Base-by-base conservation (phyloP, 2,113 vertebrate species). In the Apodemus speciosus region DNA sequence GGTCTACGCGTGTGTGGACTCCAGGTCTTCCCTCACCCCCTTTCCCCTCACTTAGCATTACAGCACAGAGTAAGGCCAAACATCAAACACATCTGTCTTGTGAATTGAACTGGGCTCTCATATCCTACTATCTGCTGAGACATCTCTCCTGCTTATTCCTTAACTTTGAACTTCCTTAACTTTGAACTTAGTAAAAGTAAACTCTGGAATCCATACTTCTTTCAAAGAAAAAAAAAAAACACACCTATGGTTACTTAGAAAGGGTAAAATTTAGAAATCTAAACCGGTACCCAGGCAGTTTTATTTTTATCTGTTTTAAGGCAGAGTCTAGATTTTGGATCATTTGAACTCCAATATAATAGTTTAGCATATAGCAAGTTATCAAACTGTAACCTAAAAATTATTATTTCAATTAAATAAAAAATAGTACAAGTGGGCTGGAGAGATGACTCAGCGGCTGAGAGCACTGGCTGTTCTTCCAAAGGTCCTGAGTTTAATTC, bases 161-260 rank as follows among this genome's bases (percentile, higher is more conserved):
- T 58, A 53, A 73, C 71, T 93, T 90, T 90, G 62, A 86, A 81
- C 56, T 73, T 49, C 58, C 38, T n/a, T 40, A n/a, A n/a, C n/a
- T n/a, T n/a, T n/a, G n/a, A n/a, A n/a, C n/a, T 90, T 77, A 64
- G 16, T 89, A 72, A 85, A 94, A 89, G 49, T 73, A 84, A 88
- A 88, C 77, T 84, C 91, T 73, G 85, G 77, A 86, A 93, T 51
- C 8, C 85, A 1, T 20, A n/a, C 43, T 92, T 88, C 66, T 58
- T 90, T 87, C n/a, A n/a, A n/a, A n/a, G n/a, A n/a, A n/a, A 49
- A 90, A 79, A 88, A 51, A 68, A 87, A 43, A 91, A 81, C 8
- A 35, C 13, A 66, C 35, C 16, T 73, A 21, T 56, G 88, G 25
- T 79, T 79, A 69, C 30, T 60, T 84, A 51, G 23, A 92, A 92